A percentile compares a stretch with the other conserved stretches of the same genome.
phyloP scores from a whole-genome alignment of 2,888 invertebrate genomes.

The Erebia ligea region DNA sequence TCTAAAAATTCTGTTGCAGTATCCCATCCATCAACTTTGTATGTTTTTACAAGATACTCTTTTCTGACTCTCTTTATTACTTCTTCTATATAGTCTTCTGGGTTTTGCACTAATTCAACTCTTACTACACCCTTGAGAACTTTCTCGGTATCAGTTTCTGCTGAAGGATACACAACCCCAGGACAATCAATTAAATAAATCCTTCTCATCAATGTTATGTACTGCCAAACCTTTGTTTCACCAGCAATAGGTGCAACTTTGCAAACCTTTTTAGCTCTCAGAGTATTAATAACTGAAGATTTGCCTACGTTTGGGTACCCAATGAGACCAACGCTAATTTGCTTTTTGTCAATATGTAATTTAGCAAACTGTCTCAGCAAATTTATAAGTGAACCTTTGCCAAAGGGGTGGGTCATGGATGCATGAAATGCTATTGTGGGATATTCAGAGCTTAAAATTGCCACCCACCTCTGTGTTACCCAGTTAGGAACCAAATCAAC shows the following conservation, averaged over 20 bases:
- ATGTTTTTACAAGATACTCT: constrained; percentile 95
- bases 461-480: constrained; percentile 99
- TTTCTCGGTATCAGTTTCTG: constrained; percentile 96
- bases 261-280: constrained; percentile 98
- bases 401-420: constrained; percentile 99
- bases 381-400: constrained; percentile 98
- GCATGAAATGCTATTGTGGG: constrained; percentile 99
- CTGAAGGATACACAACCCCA: constrained; percentile 98
- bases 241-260: constrained; percentile 99
- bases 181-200: constrained; percentile 99
- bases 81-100: constrained; percentile 96
- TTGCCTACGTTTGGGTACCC: constrained; percentile 99
- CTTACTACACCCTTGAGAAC: constrained; percentile 99
- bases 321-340: constrained; percentile 99
- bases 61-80: constrained; percentile 93
- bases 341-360: constrained; percentile 97
- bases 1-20: constrained; percentile 95
- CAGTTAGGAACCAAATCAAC: constrained; percentile 98
- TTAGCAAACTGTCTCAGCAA: constrained; percentile 97
- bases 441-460: constrained; percentile 95
- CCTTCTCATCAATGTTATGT: constrained; percentile 97
- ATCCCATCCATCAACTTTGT: constrained; percentile 92
- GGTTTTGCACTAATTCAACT: constrained; percentile 96
- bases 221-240: constrained; percentile 99
- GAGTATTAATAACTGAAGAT: constrained; percentile 98